These are phyloP conservation scores for Octonoba sinensis DNA, from an alignment of 2,888 invertebrate species.

Conservation along the genomic window DNA sequence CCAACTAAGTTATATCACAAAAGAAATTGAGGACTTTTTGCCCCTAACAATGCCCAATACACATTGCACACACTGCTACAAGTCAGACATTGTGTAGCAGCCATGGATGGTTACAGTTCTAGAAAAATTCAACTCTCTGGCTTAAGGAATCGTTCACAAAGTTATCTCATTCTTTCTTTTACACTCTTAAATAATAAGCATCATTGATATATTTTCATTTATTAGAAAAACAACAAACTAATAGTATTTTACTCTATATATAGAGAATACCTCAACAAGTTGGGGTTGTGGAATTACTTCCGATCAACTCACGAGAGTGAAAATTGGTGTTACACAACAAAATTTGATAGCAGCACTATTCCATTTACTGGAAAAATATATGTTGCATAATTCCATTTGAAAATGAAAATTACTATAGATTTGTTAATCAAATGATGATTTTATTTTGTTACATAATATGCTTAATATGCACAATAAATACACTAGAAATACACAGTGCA, in stretches of 20 bases:
- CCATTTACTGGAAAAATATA: no score
- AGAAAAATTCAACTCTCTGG: constrained; percentile 49
- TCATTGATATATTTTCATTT: constrained; percentile 26
- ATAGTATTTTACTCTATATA: no score
- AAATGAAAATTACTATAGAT: no score
- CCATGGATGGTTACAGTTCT: constrained; percentile 58
- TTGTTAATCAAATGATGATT: no score
- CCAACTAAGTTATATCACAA: constrained; percentile 56
- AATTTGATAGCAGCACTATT: background rate
- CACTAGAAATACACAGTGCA: constrained; percentile 16
- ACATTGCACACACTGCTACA: constrained; percentile 54
- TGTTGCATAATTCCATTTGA: no score
- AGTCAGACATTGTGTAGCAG: constrained; percentile 50
- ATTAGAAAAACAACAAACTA: background rate
- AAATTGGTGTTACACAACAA: constrained; percentile 4
- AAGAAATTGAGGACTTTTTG: constrained; percentile 46
- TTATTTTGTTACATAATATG: no score
- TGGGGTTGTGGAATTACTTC: no score
- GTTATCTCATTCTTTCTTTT: constrained; percentile 7
- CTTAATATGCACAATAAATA: no score
- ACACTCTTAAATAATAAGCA: constrained; percentile 18
- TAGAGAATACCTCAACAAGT: no score
- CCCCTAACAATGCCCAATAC: constrained; percentile 42
- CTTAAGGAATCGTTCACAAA: constrained; percentile 62
- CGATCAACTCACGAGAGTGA: background rate